Evolutionary conservation across 2,797 vertebrate species (phyloP), one percentile per base, ranked within the genome.

Genomic region (Diplodus puntazzo): DNA sequence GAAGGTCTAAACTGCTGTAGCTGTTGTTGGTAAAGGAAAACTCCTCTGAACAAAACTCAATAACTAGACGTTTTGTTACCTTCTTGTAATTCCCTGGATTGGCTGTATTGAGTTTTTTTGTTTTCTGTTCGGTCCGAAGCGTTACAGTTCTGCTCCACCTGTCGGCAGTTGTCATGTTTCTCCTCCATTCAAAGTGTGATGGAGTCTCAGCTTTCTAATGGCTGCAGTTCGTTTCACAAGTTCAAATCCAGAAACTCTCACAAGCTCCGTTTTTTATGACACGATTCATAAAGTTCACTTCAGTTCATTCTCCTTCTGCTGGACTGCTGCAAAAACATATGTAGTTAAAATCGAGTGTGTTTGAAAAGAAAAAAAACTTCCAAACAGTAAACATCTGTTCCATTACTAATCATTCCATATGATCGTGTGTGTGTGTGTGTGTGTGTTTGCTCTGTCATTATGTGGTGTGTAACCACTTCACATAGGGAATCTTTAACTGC

Each of bases 391-490:
- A 85, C 86, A 86, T 87, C 61, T 85, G 82, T 46, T 68, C 63
- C 17, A 21, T 68, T 23, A 16, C 66, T 80, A 63, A 82, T 80
- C 49, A 45, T 50, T 79, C 23, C 69, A 21, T 76, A 45, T 70
- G 76, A 73, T 27, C 73, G 1, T 80, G 3, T 63, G n/a, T 66
- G 53, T 68, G 13, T 53, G 23, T 30, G 46, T 65, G 69, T 67
- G 75, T 39, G 50, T n/a, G 76, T 0, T 11, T 0, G 65, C 81
- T 89, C 82, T 88, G 66, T 92, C 74, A 91, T 90, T 90, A 87
- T 86, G 87, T 79, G 84, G 88, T 64, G 74, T 77, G 79, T 53
- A 68, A 84, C 89, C 88, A 85, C 91, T 84, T 87, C 78, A 86
- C 49, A 75, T 52, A 48, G 70, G 54, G 77, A 80, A 75, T 85